A percentile compares a stretch with the other conserved stretches of the same genome.
These are phyloP conservation scores for Enteromius argenteus DNA, from an alignment of 2,797 vertebrate genomes.

Conservation along the genomic window DNA sequence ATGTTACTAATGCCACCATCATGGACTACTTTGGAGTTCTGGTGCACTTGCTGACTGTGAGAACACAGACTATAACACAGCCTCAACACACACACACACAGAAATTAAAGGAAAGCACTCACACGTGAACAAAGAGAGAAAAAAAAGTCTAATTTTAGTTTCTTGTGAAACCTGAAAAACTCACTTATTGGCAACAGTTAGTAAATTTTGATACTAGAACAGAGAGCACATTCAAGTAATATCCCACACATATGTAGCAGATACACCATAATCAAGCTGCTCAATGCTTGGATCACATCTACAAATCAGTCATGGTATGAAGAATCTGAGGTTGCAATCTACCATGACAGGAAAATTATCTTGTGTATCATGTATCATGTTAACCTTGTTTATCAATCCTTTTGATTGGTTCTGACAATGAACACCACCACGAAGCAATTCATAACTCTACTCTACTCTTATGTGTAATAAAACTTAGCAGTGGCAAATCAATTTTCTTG, in stretches of 20 bases:
- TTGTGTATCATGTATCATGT: background rate
- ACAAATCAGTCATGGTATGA: background rate
- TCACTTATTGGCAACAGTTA: background rate
- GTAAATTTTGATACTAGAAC: background rate
- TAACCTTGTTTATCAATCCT: background rate
- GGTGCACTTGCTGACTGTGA: constrained; percentile 14
- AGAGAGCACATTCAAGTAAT: background rate
- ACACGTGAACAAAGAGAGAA: constrained; percentile 28
- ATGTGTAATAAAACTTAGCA: background rate
- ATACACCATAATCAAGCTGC: background rate
- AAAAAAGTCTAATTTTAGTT: constrained; percentile 27
- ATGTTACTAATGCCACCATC: constrained; percentile 9
- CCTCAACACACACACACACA: background rate
- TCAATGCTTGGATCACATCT: background rate
- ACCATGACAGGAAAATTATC: background rate
- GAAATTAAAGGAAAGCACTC: constrained; percentile 38
- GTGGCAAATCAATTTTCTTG: background rate
- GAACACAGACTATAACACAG: constrained; percentile 1
- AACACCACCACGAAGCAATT: background rate
- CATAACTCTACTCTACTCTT: background rate
- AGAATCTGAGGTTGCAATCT: background rate
- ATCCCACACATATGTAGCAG: background rate
- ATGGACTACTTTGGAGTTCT: constrained; percentile 7
- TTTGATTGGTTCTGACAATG: background rate
- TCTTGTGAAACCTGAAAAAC: constrained; percentile 14